Percentiles rank a stretch among this genome's conserved stretches.
Evolutionary conservation across 2,113 vertebrate species (phyloP).

Genomic region (human): DNA sequence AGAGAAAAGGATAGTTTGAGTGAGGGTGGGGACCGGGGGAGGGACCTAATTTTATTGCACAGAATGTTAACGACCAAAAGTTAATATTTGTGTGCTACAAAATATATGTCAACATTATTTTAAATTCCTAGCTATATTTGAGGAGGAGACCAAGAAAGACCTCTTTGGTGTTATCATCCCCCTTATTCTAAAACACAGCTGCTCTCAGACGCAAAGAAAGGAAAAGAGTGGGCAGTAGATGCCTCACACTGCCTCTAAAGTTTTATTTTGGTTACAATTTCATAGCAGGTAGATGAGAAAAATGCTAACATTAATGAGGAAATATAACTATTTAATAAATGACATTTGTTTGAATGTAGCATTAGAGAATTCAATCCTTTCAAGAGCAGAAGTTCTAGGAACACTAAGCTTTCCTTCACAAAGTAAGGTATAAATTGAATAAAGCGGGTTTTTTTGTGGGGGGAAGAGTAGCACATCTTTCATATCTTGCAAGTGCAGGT

Average conservation of each 20-base stretch:
- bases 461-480: background rate
- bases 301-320: constrained; percentile 30
- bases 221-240: background rate
- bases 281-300: constrained; percentile 5
- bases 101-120: background rate
- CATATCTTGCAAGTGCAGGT: background rate
- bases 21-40: background rate
- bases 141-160: constrained; percentile 20
- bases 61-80: background rate
- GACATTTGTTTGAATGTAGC: background rate
- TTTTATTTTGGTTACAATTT: constrained; percentile 45
- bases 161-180: background rate
- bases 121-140: background rate
- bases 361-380: constrained; percentile 12
- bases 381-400: background rate
- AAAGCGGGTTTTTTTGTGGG: background rate
- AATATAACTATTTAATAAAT: constrained; percentile 27
- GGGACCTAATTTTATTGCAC: background rate
- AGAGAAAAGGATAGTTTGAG: background rate
- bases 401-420: background rate
- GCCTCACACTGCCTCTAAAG: background rate
- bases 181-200: background rate
- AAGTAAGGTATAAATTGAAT: background rate
- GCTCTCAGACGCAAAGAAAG: constrained; percentile 36
- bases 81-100: background rate